These are phyloP conservation scores for Leucopsar rothschildi DNA, from an alignment of 2,113 vertebrate genomes.

Conservation along the genomic window DNA sequence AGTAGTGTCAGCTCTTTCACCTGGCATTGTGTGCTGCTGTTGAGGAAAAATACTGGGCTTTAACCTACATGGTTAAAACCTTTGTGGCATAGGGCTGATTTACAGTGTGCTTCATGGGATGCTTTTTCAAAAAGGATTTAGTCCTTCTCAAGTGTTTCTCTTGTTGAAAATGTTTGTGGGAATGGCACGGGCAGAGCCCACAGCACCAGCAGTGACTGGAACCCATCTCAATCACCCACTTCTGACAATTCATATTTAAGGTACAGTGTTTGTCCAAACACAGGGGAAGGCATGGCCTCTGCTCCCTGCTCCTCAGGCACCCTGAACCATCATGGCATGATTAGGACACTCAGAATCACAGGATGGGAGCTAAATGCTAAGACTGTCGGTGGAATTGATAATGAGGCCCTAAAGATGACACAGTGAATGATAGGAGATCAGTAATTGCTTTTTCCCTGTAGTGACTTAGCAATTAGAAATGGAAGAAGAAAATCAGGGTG, in stretches of 20 bases:
- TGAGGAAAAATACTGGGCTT: neutral
- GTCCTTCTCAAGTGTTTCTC: neutral
- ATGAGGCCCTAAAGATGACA: conserved; percentile 28
- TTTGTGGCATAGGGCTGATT: neutral
- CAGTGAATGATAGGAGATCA: conserved; percentile 8
- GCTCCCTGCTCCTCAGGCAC: neutral
- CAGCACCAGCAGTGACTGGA: accelerated
- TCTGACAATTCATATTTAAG: neutral
- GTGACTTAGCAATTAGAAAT: conserved; percentile 39
- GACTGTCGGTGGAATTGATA: conserved; percentile 8
- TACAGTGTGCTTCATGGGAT: neutral
- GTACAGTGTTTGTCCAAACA: neutral
- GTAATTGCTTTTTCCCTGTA: conserved; percentile 34
- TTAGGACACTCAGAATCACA: neutral
- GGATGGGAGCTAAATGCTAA: neutral
- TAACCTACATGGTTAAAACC: neutral
- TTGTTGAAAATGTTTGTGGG: neutral
- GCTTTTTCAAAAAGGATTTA: neutral
- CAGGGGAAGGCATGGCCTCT: neutral
- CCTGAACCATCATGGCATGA: neutral
- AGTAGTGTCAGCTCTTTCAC: neutral
- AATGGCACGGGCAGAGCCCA: accelerated
- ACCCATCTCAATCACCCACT: neutral
- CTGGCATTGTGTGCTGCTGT: neutral
- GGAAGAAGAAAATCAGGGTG: conserved; percentile 1